These are phyloP conservation scores for Anguilla rostrata DNA, from an alignment of 2,113 vertebrate species.

Conservation along the genomic window DNA sequence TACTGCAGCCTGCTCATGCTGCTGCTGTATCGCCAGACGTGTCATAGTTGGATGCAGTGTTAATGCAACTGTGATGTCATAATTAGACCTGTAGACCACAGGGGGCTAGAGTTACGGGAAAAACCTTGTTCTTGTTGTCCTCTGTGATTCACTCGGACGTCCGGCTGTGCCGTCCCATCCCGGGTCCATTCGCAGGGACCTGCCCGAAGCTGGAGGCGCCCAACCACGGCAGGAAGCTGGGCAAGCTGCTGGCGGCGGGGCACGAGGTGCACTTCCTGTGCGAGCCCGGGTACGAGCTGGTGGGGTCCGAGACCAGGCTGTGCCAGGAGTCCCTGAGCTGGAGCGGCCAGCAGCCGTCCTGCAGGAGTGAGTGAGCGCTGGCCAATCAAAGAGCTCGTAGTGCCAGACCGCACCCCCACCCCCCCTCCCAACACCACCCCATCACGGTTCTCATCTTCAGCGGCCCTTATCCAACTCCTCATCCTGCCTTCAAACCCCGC, in stretches of 20 bases:
- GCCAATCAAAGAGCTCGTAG: neutral
- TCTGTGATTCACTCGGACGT: neutral
- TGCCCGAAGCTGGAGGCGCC: slow-evolving; percentile 67
- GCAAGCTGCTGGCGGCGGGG: slow-evolving; percentile 61
- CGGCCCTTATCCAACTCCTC: neutral
- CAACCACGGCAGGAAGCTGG: slow-evolving; percentile 71
- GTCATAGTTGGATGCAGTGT: too few relatives aligned
- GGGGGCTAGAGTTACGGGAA: neutral
- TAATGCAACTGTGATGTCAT: neutral
- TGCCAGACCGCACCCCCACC: neutral
- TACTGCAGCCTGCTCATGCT: neutral
- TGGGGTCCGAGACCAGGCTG: slow-evolving; percentile 69
- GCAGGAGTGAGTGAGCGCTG: slow-evolving; percentile 64
- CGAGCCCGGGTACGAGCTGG: slow-evolving; percentile 64
- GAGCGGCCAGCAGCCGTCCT: slow-evolving; percentile 77
- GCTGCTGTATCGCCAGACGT: too few relatives aligned
- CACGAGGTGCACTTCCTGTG: slow-evolving; percentile 82
- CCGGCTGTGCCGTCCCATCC: neutral
- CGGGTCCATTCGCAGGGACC: slow-evolving; percentile 51
- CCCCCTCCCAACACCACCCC: too few relatives aligned
- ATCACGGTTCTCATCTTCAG: neutral
- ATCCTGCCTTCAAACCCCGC: neutral
- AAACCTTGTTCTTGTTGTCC: neutral
- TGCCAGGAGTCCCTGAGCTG: slow-evolving; percentile 74
- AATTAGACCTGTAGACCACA: neutral